phyloP scores from a whole-genome alignment of 1,140 invertebrate species.

The Magallana gigas region DNA sequence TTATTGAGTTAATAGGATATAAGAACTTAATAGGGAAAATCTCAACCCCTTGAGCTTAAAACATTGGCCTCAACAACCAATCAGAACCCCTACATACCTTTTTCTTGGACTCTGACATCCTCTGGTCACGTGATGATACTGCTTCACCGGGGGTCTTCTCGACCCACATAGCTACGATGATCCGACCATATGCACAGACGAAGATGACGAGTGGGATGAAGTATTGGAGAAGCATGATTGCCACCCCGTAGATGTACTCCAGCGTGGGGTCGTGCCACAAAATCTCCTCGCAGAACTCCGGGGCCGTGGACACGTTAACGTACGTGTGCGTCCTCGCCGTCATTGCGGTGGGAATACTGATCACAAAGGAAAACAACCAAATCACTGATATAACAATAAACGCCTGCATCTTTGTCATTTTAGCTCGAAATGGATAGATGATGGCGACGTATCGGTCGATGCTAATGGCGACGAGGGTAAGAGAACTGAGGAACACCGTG shows the following conservation, averaged over 20 bases:
- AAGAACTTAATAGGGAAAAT: no score
- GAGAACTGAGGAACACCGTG: slow-evolving; percentile 96
- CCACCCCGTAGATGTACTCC: slow-evolving; percentile 86
- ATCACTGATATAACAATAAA: slow-evolving; percentile 87
- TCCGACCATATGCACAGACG: slow-evolving; percentile 91
- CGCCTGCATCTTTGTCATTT: slow-evolving; percentile 86
- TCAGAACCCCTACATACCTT: slow-evolving; percentile 84
- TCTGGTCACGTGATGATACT: slow-evolving; percentile 87
- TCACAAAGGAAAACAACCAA: slow-evolving; percentile 88
- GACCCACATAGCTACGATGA: slow-evolving; percentile 93
- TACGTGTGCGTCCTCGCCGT: slow-evolving; percentile 80
- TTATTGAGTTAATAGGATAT: no score
- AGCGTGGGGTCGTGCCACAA: slow-evolving; percentile 77
- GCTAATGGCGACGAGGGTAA: slow-evolving; percentile 96
- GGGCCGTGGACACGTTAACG: slow-evolving; percentile 63
- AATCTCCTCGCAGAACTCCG: slow-evolving; percentile 69
- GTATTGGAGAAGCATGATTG: slow-evolving; percentile 91
- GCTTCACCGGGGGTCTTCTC: slow-evolving; percentile 91
- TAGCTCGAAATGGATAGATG: slow-evolving; percentile 89
- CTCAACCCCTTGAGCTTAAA: no score
- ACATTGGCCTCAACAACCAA: no score
- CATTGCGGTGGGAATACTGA: slow-evolving; percentile 89
- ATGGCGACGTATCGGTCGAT: slow-evolving; percentile 97
- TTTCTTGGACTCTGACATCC: slow-evolving; percentile 91
- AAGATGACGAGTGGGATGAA: slow-evolving; percentile 90